Evolutionary conservation across 2,888 invertebrate species (phyloP).

Genomic region (Proisotoma minuta): DNA sequence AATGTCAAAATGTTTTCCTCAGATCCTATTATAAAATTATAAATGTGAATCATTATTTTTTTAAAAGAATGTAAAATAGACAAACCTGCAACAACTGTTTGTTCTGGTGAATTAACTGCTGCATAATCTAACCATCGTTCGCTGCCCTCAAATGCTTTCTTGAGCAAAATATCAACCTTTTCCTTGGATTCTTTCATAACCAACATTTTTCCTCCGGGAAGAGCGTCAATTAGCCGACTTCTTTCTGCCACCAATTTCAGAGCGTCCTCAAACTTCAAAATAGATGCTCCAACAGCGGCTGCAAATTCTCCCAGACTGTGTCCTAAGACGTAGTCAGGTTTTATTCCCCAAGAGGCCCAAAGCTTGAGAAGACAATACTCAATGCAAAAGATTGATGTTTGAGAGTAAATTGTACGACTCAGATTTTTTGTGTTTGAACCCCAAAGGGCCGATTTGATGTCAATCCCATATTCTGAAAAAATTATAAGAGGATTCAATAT

Average conservation of each 20-base stretch:
- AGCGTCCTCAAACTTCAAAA: conserved; percentile 27
- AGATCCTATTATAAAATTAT: not conserved
- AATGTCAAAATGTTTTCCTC: not conserved
- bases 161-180: conserved; percentile 4
- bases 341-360: conserved; percentile 30
- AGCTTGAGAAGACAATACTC: conserved; percentile 28
- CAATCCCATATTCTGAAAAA: conserved; percentile 12
- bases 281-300: conserved; percentile 31
- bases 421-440: not conserved
- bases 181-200: conserved; percentile 24
- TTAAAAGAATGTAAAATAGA: not conserved
- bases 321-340: conserved; percentile 30
- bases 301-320: conserved; percentile 36
- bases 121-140: conserved; percentile 28
- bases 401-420: conserved; percentile 29
- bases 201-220: conserved; percentile 32
- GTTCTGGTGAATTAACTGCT: conserved; percentile 31
- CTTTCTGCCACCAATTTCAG: conserved; percentile 29
- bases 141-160: not conserved
- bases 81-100: conserved; percentile 30
- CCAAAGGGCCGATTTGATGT: conserved; percentile 18
- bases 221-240: conserved; percentile 28
- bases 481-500: not conserved
- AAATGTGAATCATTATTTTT: conserved; percentile 5
- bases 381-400: conserved; percentile 32